These are phyloP conservation scores for Enoplosus armatus DNA, from an alignment of 2,797 vertebrate species.

Conservation along the genomic window DNA sequence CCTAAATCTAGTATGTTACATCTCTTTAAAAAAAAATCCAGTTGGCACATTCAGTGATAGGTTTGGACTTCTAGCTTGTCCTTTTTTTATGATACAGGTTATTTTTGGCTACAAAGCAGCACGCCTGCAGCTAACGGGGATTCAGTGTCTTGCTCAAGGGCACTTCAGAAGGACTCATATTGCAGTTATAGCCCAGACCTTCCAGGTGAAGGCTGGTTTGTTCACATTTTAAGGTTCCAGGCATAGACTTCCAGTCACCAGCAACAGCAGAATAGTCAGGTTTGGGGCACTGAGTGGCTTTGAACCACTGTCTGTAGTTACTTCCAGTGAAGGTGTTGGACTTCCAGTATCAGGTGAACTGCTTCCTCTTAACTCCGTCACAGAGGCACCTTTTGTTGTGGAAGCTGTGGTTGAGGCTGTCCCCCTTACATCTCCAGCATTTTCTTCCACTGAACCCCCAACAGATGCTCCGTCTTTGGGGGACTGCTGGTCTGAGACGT, in stretches of 20 bases:
- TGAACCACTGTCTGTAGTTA: constrained; percentile 36
- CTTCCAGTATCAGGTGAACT: constrained; percentile 20
- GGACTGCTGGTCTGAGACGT: constrained; percentile 82
- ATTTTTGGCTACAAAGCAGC: constrained; percentile 30
- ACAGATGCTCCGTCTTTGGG: constrained; percentile 72
- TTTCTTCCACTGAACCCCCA: constrained; percentile 26
- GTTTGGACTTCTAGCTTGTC: constrained; percentile 12
- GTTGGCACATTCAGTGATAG: constrained; percentile 57
- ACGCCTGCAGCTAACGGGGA: constrained; percentile 17
- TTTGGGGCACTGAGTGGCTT: constrained; percentile 24
- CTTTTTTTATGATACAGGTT: not conserved
- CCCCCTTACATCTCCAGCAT: constrained; percentile 9
- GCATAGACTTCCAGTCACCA: constrained; percentile 52
- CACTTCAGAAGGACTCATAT: constrained; percentile 64
- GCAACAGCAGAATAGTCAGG: constrained; percentile 58
- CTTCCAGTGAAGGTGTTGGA: constrained; percentile 44
- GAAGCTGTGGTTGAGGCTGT: constrained; percentile 39
- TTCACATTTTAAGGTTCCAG: constrained; percentile 62
- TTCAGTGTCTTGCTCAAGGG: constrained; percentile 64
- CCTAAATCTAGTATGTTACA: not conserved
- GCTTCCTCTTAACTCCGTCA: constrained; percentile 48
- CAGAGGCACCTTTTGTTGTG: constrained; percentile 67
- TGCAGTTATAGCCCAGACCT: constrained; percentile 27
- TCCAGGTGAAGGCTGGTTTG: constrained; percentile 34
- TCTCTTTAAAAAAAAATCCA: not conserved